Percentiles rank a stretch among this genome's conserved stretches.
These are phyloP conservation scores for Melinopterus prodromus DNA, from an alignment of 2,888 invertebrate genomes.

Conservation along the genomic window DNA sequence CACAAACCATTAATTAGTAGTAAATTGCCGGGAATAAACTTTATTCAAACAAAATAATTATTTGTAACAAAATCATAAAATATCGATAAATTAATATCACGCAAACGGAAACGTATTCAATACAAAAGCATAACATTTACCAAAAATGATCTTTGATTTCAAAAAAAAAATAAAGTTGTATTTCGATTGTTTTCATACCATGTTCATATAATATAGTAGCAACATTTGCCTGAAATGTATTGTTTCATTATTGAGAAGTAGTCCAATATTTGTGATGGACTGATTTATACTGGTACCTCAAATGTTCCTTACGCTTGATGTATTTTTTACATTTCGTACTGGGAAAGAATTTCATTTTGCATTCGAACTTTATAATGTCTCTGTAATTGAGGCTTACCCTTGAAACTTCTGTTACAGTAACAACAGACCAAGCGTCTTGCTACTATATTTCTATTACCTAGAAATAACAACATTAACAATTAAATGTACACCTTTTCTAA, in stretches of 20 bases:
- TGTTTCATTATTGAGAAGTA: too few species aligned
- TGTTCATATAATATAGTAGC: too few species aligned
- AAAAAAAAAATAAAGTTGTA: too few species aligned
- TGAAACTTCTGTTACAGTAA: slow-evolving; percentile 68
- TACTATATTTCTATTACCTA: not conserved
- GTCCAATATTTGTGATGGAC: not conserved
- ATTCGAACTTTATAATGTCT: not conserved
- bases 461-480: not conserved
- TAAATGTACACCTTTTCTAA: too few species aligned
- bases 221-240: too few species aligned
- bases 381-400: slow-evolving; percentile 67
- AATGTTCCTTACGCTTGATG: not conserved
- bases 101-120: not conserved
- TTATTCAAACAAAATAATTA: too few species aligned
- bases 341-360: not conserved
- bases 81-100: too few species aligned
- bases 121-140: not conserved
- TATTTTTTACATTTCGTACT: not conserved
- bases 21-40: not conserved
- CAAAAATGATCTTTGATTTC: too few species aligned
- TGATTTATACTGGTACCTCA: not conserved
- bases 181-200: too few species aligned
- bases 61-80: too few species aligned
- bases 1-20: too few species aligned
- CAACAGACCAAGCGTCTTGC: not conserved